Evolutionary conservation across 2,113 vertebrate genomes (phyloP).

Genomic region (Phylloscopus whistleri): DNA sequence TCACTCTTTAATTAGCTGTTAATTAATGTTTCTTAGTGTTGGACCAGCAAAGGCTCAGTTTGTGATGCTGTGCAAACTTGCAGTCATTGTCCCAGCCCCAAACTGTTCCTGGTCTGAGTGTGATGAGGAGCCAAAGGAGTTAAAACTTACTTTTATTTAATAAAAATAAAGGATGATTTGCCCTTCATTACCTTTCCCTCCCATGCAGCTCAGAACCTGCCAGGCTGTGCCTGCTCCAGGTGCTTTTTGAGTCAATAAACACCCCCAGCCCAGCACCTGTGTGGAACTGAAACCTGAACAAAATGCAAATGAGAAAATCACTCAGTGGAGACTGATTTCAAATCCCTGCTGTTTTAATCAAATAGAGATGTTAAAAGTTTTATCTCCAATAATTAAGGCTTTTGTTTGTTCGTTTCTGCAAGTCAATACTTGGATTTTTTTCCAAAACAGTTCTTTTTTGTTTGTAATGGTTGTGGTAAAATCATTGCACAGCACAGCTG

Average conservation of each 20-base stretch:
- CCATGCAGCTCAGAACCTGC: not conserved
- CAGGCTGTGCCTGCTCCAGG: not conserved
- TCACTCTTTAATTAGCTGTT: not conserved
- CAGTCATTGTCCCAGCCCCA: not conserved
- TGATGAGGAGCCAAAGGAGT: not conserved
- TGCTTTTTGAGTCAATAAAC: not conserved
- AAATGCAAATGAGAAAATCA: not conserved
- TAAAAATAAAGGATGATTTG: not conserved
- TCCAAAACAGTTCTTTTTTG: not conserved
- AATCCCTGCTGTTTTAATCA: slow-evolving; percentile 17
- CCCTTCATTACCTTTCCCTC: not conserved
- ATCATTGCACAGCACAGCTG: not conserved
- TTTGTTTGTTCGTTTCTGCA: not conserved
- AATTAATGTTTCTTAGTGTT: not conserved
- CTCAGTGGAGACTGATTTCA: not conserved
- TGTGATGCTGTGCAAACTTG: too few relatives aligned
- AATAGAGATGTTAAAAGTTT: not conserved
- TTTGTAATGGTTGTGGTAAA: not conserved
- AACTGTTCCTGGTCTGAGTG: not conserved
- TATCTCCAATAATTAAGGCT: not conserved
- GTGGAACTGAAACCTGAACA: not conserved
- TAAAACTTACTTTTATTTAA: not conserved
- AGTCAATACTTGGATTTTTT: not conserved
- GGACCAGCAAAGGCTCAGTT: not conserved
- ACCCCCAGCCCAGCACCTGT: not conserved